These are phyloP conservation scores for Atlantisia rogersi DNA, from an alignment of 2,113 vertebrate genomes.

Conservation along the genomic window DNA sequence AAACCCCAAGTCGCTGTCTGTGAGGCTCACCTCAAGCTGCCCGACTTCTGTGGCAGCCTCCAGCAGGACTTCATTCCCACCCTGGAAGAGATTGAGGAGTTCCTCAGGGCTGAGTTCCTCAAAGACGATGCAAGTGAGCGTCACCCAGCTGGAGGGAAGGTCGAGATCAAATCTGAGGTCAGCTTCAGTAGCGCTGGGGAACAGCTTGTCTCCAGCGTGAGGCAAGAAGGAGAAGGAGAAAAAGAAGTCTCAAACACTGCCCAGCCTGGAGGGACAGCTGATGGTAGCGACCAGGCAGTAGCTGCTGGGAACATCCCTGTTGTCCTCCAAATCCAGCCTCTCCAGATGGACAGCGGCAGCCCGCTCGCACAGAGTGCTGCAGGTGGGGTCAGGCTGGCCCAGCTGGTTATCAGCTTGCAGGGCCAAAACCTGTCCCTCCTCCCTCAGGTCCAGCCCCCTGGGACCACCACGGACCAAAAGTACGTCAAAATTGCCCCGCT, in stretches of 20 bases:
- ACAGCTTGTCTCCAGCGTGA: background rate
- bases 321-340: slow-evolving; percentile 83
- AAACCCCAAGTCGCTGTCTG: slow-evolving; percentile 32
- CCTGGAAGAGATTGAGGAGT: slow-evolving; percentile 90
- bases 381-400: slow-evolving; percentile 75
- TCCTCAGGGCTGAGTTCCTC: slow-evolving; percentile 80
- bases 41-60: slow-evolving; percentile 75
- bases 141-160: background rate
- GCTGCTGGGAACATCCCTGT: slow-evolving; percentile 62
- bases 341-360: slow-evolving; percentile 56
- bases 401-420: slow-evolving; percentile 82
- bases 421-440: slow-evolving; percentile 77
- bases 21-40: slow-evolving; percentile 69
- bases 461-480: slow-evolving; percentile 78
- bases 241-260: background rate
- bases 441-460: slow-evolving; percentile 35
- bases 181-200: background rate
- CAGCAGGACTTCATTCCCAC: slow-evolving; percentile 83
- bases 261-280: background rate
- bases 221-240: background rate
- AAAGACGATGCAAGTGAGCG: slow-evolving; percentile 61
- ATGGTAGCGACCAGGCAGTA: background rate
- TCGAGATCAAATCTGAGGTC: background rate
- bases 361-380: slow-evolving; percentile 2
- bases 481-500: slow-evolving; percentile 86